Base-by-base conservation (phyloP, 2,113 vertebrate species). In the Oryzias curvinotus region DNA sequence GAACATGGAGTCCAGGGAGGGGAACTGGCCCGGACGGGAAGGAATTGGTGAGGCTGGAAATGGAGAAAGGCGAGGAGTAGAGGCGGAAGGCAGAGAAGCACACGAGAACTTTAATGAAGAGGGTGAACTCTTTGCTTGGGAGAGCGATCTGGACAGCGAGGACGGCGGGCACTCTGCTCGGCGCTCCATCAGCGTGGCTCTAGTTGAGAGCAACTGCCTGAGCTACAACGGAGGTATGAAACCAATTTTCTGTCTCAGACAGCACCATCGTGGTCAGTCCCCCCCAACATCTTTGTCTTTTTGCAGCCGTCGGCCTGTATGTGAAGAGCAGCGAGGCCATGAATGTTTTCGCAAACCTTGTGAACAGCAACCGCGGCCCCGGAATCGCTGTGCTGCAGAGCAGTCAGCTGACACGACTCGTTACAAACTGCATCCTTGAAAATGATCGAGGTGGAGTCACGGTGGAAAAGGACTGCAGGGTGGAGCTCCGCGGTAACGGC, bases 151-250 rank as follows among this genome's bases (percentile, higher is more conserved):
- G 36, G 93, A 95, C 62, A 95, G 93, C 0, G 93, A 96, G 7
- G 95, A 95, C 0, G 93, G 96, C 66, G 81, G 88, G 18, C 82
- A 75, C 19, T 89, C 90, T 0, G 85, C 92, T 28, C 90, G 86
- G 5, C 87, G 77, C 8, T 90, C 92, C 7, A 64, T 96, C 87
- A 93, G 90, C 0, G 78, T 93, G 42, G 94, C 94, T 0, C 91
- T 97, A 0, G 88, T 97, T 47, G 95, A 97, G 82, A 90, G 91
- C 25, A 98, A 98, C 90, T 94, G 92, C 70, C 92, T 95, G 73
- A 95, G 87, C 75, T 91, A 92, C 87, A 97, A 95, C 0, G 94
- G 95, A 90, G 94, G 91, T 91, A 62, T 63, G 23, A 13, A 30
- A 43, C 1, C 26, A 17, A 17, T 26, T 8, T 41, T 10, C 7